Conservation (phyloP, 2,113 vertebrate genomes). For the Triplophysa rosa region DNA sequence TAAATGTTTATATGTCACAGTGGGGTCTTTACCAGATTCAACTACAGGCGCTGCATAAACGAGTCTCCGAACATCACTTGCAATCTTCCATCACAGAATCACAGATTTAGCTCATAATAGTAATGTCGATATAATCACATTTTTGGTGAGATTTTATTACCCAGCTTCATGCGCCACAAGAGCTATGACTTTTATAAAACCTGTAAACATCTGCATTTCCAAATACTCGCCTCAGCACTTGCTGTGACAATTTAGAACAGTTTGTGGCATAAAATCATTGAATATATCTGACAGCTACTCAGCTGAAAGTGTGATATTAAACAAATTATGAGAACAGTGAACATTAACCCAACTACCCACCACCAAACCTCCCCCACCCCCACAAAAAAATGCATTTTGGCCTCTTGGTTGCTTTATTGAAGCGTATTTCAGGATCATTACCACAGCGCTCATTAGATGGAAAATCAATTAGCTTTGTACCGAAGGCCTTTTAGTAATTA, state of each 20-base stretch:
- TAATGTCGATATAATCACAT: background rate
- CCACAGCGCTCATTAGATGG: constrained; percentile 43
- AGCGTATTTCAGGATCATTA: constrained; percentile 45
- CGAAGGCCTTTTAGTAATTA: constrained; percentile 52
- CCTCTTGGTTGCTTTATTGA: background rate
- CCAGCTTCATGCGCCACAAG: background rate
- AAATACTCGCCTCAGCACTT: background rate
- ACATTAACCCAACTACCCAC: background rate
- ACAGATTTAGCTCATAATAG: background rate
- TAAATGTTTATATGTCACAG: background rate
- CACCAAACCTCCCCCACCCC: too few species aligned
- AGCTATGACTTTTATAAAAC: background rate
- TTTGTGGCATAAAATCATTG: constrained; percentile 5
- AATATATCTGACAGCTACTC: constrained; percentile 8
- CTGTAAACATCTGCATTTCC: background rate
- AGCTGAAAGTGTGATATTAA: background rate
- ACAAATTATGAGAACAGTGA: background rate
- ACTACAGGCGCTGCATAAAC: background rate
- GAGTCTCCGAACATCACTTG: background rate
- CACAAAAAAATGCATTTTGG: constrained; percentile 11
- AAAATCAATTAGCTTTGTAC: constrained; percentile 55
- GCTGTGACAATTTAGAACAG: background rate
- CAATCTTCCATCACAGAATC: background rate
- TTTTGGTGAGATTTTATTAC: background rate
- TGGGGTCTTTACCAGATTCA: background rate